phyloP scores from a whole-genome alignment of 2,888 invertebrate species.

The Caenorhabditis zanzibari region DNA sequence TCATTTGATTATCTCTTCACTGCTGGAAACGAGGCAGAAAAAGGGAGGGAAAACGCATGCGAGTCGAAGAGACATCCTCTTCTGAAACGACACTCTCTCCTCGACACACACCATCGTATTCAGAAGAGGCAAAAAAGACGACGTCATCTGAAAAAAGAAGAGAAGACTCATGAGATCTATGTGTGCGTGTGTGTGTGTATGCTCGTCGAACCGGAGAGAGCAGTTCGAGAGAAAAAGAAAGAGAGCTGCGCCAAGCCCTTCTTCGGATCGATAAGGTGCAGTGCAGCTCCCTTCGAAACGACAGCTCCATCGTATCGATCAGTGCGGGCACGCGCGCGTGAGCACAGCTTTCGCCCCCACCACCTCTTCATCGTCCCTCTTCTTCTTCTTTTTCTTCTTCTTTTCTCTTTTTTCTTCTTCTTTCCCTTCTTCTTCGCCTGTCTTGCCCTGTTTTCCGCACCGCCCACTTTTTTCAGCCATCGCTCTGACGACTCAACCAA shows the following conservation, averaged over 20 bases:
- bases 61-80: conserved; percentile 40
- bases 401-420: conserved; percentile 36
- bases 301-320: conserved; percentile 61
- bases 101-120: conserved; percentile 32
- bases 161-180: conserved; percentile 52
- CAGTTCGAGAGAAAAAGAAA: neutral
- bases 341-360: conserved; percentile 62
- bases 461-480: conserved; percentile 62
- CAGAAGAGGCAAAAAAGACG: conserved; percentile 50
- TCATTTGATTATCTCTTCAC: conserved; percentile 62
- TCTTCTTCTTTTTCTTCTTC: conserved; percentile 19
- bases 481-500: conserved; percentile 52
- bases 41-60: conserved; percentile 38
- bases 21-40: conserved; percentile 53
- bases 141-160: conserved; percentile 52
- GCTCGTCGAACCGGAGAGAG: conserved; percentile 46
- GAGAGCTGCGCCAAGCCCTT: conserved; percentile 21
- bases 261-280: conserved; percentile 55
- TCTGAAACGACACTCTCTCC: conserved; percentile 30
- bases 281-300: conserved; percentile 32
- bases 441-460: conserved; percentile 30
- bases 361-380: conserved; percentile 60
- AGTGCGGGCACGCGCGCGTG: conserved; percentile 51
- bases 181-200: conserved; percentile 28
- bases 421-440: conserved; percentile 22